Conservation (phyloP, 2,888 invertebrate species). For the Neoscelio sp. region DNA sequence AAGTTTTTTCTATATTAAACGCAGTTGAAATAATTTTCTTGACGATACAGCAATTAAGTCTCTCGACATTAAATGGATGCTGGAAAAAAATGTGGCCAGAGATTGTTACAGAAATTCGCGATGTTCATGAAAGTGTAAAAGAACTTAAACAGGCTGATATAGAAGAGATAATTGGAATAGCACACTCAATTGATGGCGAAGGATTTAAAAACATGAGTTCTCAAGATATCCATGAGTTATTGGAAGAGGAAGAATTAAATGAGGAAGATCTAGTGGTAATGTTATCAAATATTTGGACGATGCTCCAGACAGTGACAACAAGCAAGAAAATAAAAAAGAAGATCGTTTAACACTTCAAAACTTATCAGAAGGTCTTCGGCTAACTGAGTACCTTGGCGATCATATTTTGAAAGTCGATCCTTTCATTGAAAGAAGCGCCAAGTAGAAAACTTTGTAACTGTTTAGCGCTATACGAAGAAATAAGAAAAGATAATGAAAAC, state of each 20-base stretch:
- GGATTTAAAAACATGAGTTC: constrained; percentile 61
- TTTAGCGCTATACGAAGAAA: constrained; percentile 8
- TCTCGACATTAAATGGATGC: constrained; percentile 71
- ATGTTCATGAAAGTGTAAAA: constrained; percentile 25
- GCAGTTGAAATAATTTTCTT: constrained; percentile 63
- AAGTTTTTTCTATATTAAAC: constrained; percentile 70
- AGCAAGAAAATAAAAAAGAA: constrained; percentile 24
- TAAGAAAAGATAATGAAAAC: too few relatives aligned
- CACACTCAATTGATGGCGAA: constrained; percentile 61
- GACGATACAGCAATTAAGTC: constrained; percentile 66
- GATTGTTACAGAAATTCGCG: constrained; percentile 39
- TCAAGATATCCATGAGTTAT: constrained; percentile 52
- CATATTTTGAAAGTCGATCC: constrained; percentile 7
- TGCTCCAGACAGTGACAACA: constrained; percentile 5
- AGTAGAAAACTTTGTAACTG: background rate
- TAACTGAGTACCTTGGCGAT: constrained; percentile 7
- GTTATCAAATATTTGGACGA: background rate
- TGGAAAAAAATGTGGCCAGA: constrained; percentile 73
- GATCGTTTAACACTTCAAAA: background rate
- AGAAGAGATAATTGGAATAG: constrained; percentile 53
- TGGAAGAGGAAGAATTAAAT: constrained; percentile 9
- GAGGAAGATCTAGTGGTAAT: constrained; percentile 20
- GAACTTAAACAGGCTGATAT: constrained; percentile 24
- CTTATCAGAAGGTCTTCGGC: constrained; percentile 12
- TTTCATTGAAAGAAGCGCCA: background rate